Evolutionary conservation across 2,113 vertebrate species (phyloP), one percentile per base, ranked within the genome.

Genomic region (Stictonetta naevosa): DNA sequence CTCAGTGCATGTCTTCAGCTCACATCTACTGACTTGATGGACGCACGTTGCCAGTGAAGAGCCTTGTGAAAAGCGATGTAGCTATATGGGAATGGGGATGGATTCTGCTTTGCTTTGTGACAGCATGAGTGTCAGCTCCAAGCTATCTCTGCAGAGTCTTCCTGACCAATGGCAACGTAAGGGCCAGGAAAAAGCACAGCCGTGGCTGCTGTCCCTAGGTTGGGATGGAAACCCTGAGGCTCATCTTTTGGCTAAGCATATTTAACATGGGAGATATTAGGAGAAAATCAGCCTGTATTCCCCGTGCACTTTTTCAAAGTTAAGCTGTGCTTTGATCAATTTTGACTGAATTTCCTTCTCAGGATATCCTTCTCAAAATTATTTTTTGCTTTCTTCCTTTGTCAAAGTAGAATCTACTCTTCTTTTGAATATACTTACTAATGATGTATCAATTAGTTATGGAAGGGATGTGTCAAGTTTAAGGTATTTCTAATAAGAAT

Each of bases 281-380:
- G 29, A 77, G 82, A 74, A 91, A 92, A 79, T 89, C 66, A 83
- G 36, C 11, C 67, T 60, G 13, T 68, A 50, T 89, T 92, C 59
- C 44, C n/a, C 14, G 73, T 93, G 44, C 19, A 75, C 4, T 36
- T 92, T 95, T 81, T 69, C 28, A 73, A 56, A 91, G 44, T 87
- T 92, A 73, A 83, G 85, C 34, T 66, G 16, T n/a, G 40, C 12
- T 59, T 84, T 89, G 66, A 83, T 94, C 53, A 82, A 13, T 83
- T 91, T 62, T 84, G 81, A 46, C 58, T 89, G 48, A 84, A 82
- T 91, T 91, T 84, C 33, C n/a, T 79, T 90, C 50, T 87, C 44
- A 40, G 16, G 16, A 46, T 95, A 46, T 79, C 90, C 17, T 74
- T 63, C 34, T 90, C 48, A 71, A 69, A 80, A 80, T 85, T 91